A percentile compares a stretch with the other conserved stretches of the same genome.
Evolutionary conservation across 2,888 invertebrate genomes (phyloP).

Genomic region (Subacronicta megacephala): DNA sequence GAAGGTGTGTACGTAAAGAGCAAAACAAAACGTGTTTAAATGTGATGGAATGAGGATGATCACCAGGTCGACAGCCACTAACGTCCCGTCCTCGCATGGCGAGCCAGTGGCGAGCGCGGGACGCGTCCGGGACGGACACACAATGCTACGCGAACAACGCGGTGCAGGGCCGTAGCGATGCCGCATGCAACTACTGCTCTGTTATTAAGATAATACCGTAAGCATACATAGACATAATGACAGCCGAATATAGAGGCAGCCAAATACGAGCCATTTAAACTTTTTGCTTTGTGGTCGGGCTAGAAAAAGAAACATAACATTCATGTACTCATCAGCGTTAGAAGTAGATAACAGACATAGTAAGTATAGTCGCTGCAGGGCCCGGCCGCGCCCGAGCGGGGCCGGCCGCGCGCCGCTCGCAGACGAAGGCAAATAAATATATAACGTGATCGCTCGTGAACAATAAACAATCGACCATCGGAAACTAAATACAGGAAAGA

Average conservation of each 20-base stretch:
- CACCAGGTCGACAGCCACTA: constrained; percentile 43
- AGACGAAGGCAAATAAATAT: constrained; percentile 75
- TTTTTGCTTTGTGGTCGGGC: constrained; percentile 88
- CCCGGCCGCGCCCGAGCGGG: constrained; percentile 4
- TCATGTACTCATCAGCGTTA: constrained; percentile 79
- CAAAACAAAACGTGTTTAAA: constrained; percentile 63
- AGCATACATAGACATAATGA: constrained; percentile 89
- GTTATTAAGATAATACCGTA: constrained; percentile 80
- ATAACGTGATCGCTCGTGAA: constrained; percentile 77
- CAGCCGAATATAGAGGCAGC: constrained; percentile 88
- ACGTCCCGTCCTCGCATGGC: constrained; percentile 47
- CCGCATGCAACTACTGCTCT: constrained; percentile 82
- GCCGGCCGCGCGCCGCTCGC: constrained; percentile 49
- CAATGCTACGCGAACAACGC: constrained; percentile 65
- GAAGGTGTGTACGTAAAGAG: constrained; percentile 50
- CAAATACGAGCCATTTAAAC: constrained; percentile 89
- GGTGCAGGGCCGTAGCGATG: constrained; percentile 57
- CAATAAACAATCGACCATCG: constrained; percentile 61
- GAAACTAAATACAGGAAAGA: constrained; percentile 59
- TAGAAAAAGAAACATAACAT: constrained; percentile 83
- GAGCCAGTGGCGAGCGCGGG: not conserved
- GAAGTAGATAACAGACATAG: constrained; percentile 54
- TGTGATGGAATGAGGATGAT: constrained; percentile 62
- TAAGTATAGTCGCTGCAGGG: constrained; percentile 16
- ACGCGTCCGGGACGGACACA: constrained; percentile 78